Base-by-base conservation (phyloP, 1,140 invertebrate species). In the Lasaia peninsularis region DNA sequence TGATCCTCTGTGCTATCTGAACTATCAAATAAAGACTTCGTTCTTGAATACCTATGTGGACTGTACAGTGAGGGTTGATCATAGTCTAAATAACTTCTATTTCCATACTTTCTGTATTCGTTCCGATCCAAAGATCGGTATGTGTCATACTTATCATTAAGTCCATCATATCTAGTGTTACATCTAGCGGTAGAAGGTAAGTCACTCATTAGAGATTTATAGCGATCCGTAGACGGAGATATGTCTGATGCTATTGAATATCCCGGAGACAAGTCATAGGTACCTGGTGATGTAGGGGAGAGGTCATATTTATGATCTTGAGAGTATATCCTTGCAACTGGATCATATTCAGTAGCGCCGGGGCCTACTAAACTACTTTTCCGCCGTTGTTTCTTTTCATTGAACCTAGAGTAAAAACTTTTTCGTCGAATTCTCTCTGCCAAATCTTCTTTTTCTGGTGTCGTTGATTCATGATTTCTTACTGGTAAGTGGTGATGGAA, bases 331-430 rank as follows among this genome's bases (percentile, higher is more conserved):
- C 87, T 71, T 31, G 87, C 81, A 12, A 88, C 65, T 5, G 89
- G 88, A 60, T 87, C 88, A 62, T 90, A 90, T 57, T 90, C 89
- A 18, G 76, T 67, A 2, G 88, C 88, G 20, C 88, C 87, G 0
- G 91, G 91, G 52, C 91, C 91, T 7, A 92, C 91, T 60, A 92
- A 86, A 67, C 74, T 91, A 71, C 91, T 92, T 67, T 91, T 92
- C 62, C 91, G 86, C 54, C 93, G 90, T 40, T 91, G 91, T 75
- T 94, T 94, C 68, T 94, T 92, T 69, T 96, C 94, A 70, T 97
- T 97, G 73, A 97, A 97, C 57, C 95, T 91, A 3, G 93, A 94
- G 73, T 97, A 98, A 82, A 96, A 97, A 78, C 95, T 97, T 77
- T 96, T 96, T 14, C 96, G 90, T 65, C 95, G 91, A 61, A 98